These are phyloP conservation scores for Acanthacorydalis orientalis DNA, from an alignment of 2,888 invertebrate genomes.

Conservation along the genomic window DNA sequence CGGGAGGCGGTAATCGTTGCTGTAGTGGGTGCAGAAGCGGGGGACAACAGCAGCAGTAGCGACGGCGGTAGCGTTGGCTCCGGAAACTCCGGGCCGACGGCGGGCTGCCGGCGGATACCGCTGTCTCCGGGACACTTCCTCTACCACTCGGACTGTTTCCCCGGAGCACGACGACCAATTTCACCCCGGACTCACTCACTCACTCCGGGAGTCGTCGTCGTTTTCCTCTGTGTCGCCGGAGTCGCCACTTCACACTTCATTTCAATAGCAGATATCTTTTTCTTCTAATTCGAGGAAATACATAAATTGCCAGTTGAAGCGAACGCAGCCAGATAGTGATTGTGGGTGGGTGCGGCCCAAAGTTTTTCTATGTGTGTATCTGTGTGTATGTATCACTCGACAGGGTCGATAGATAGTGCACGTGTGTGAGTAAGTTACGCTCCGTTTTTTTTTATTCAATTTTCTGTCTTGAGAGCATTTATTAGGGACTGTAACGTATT, in stretches of 20 bases:
- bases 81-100: slow-evolving; percentile 14
- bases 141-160: slow-evolving; percentile 13
- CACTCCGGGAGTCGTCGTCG: slow-evolving; percentile 22
- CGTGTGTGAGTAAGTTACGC: background rate
- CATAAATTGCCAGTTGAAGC: background rate
- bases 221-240: slow-evolving; percentile 16
- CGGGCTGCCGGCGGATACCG: slow-evolving; percentile 29
- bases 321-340: background rate
- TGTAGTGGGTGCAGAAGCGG: background rate
- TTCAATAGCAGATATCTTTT: slow-evolving; percentile 1
- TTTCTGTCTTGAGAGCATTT: too few species aligned
- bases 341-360: background rate
- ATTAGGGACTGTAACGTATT: too few species aligned
- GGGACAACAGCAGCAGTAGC: slow-evolving; percentile 6
- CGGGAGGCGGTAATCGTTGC: too few species aligned
- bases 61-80: slow-evolving; percentile 21
- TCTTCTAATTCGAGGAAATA: slow-evolving; percentile 4
- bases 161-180: slow-evolving; percentile 25
- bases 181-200: slow-evolving; percentile 16
- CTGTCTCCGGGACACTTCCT: slow-evolving; percentile 33
- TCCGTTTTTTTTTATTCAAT: too few species aligned
- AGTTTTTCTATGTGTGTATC: background rate
- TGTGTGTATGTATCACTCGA: background rate
- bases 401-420: background rate
- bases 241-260: slow-evolving; percentile 13